A percentile compares a stretch with the other conserved stretches of the same genome.
These are phyloP conservation scores for Myotis planiceps DNA, from an alignment of 2,797 vertebrate genomes.

Conservation along the genomic window DNA sequence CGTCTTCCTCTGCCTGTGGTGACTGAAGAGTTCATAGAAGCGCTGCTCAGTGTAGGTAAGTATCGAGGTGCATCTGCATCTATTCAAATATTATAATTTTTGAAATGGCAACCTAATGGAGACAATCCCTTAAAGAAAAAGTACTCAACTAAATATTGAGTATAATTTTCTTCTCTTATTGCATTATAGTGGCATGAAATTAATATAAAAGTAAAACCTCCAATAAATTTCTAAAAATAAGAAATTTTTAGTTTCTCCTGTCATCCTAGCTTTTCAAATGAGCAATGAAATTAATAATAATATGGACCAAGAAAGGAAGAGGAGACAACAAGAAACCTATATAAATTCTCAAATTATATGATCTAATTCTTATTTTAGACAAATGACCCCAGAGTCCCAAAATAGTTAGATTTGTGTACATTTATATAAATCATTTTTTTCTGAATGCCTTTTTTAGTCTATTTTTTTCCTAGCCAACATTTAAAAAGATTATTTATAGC, in stretches of 20 bases:
- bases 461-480: not conserved
- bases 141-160: not conserved
- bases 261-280: not conserved
- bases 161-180: not conserved
- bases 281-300: constrained; percentile 23
- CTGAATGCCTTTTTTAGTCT: not conserved
- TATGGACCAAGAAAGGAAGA: not conserved
- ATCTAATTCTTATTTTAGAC: constrained; percentile 21
- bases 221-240: not conserved
- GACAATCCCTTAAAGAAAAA: not conserved
- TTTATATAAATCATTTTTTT: not conserved
- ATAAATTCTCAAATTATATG: not conserved
- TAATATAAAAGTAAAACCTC: constrained; percentile 17
- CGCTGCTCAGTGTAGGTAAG: constrained; percentile 96
- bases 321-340: not conserved
- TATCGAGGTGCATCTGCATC: constrained; percentile 45
- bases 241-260: not conserved
- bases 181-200: not conserved
- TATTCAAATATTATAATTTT: not conserved
- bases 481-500: not conserved
- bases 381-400: not conserved
- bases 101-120: not conserved
- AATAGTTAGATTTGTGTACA: not conserved
- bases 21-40: constrained; percentile 97
- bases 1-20: constrained; percentile 95